These are phyloP conservation scores for Druon quercuslanigerum DNA, from an alignment of 1,140 invertebrate species.

Conservation along the genomic window DNA sequence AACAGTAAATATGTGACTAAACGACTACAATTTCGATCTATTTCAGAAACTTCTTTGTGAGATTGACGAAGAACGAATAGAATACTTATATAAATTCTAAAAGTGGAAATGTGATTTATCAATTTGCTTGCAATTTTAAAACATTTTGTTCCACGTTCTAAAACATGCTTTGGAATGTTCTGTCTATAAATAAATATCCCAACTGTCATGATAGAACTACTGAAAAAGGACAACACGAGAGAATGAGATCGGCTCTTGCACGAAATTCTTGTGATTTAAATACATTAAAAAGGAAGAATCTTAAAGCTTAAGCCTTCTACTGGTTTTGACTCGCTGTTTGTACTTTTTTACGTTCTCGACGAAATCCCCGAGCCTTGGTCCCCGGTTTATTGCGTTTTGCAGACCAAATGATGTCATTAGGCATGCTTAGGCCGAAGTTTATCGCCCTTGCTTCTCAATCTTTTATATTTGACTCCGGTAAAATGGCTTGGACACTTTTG, in stretches of 20 bases:
- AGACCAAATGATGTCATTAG: conserved; percentile 67
- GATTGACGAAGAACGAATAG: background rate
- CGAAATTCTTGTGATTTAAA: conserved; percentile 50
- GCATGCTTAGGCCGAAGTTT: conserved; percentile 66
- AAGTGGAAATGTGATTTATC: background rate
- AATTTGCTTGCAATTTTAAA: conserved; percentile 9
- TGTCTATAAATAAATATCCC: background rate
- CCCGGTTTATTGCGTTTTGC: conserved; percentile 56
- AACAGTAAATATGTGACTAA: no score
- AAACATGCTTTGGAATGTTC: background rate
- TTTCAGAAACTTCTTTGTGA: background rate
- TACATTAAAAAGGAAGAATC: background rate
- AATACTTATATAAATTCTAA: background rate
- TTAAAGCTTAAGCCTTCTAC: conserved; percentile 34
- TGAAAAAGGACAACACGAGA: conserved; percentile 16
- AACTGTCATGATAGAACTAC: background rate
- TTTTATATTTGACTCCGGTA: conserved; percentile 58
- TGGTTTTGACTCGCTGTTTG: conserved; percentile 43
- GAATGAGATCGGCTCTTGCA: conserved; percentile 28
- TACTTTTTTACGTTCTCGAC: conserved; percentile 58
- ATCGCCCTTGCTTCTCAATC: conserved; percentile 48
- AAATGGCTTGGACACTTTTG: conserved; percentile 38
- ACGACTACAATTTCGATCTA: no score
- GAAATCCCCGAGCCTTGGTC: conserved; percentile 46
- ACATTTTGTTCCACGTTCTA: background rate